Evolutionary conservation across 2,797 vertebrate genomes (phyloP), one percentile per base, ranked within the genome.

Genomic region (Halcyon chelicuti): DNA sequence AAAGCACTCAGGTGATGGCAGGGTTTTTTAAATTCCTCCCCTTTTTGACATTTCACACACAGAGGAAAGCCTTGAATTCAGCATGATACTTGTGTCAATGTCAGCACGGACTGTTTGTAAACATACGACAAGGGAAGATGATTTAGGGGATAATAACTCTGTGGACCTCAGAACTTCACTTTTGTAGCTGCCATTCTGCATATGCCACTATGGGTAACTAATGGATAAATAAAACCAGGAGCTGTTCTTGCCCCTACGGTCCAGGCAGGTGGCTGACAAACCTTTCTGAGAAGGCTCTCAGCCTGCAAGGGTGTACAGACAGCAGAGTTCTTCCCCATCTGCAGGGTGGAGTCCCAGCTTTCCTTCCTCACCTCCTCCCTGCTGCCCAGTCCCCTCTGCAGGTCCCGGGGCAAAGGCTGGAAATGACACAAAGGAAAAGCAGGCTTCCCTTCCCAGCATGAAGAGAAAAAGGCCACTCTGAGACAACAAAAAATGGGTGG

Each of bases 11-110:
- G 76, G 91, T 92, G 73, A 61, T 8, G 6, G 73, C 79, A 79
- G 72, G 65, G n/a, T 40, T 88, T 94, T 88, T 90, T 51, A 81
- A 79, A 95, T 96, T 88, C 74, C 46, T 76, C 28, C 26, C 66
- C 35, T 54, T 90, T 91, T 84, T 57, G 68, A 37, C 60, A 82
- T 92, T 77, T 93, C 76, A 77, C 66, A 63, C 55, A 75, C 44
- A 52, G 40, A 83, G 62, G 49, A 91, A 95, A 77, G 35, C 40
- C 85, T 73, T 47, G 87, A 84, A 91, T 95, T 77, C 81, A 57
- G 60, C 7, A 49, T 40, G 58, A 47, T 68, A 6, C 26, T 46
- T 62, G 26, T 63, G 51, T 60, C 66, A 88, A 37, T 15, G 51
- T 46, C 63, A 94, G 70, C 1, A 0, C 8, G 39, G 44, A 42